These are phyloP conservation scores for Dicerorhinus sumatrensis DNA, from an alignment of 2,113 vertebrate genomes.

Conservation along the genomic window DNA sequence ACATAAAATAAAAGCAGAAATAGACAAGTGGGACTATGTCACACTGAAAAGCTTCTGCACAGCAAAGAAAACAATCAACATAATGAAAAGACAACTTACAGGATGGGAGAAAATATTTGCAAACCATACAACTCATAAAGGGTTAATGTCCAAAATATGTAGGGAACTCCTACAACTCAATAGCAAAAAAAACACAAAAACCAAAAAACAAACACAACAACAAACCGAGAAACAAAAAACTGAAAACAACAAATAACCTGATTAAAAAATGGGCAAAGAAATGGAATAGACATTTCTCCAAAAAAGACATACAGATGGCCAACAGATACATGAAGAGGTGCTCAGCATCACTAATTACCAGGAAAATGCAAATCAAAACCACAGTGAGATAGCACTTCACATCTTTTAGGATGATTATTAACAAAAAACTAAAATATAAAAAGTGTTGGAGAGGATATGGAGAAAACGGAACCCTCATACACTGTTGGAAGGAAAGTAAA, in stretches of 20 bases:
- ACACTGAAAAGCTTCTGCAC: neutral
- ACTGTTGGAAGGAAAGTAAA: neutral
- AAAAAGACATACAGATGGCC: neutral
- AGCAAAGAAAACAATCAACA: neutral
- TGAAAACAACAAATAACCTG: neutral
- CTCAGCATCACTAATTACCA: neutral
- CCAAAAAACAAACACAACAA: no score
- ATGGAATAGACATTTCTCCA: neutral
- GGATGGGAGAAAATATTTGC: neutral
- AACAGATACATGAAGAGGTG: neutral
- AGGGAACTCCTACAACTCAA: neutral
- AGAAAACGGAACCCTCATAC: neutral
- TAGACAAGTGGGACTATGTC: no score
- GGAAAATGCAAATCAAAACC: neutral
- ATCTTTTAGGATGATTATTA: neutral
- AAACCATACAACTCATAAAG: neutral
- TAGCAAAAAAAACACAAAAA: neutral
- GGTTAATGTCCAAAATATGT: no score
- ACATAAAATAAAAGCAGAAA: neutral
- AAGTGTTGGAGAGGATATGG: neutral
- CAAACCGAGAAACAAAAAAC: no score
- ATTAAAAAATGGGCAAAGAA: no score
- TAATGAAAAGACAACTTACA: neutral
- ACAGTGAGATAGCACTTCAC: neutral
- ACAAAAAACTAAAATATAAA: neutral